A percentile compares a stretch with the other conserved stretches of the same genome.
These are phyloP conservation scores for Phasia obesa DNA, from an alignment of 2,888 invertebrate genomes.

Conservation along the genomic window DNA sequence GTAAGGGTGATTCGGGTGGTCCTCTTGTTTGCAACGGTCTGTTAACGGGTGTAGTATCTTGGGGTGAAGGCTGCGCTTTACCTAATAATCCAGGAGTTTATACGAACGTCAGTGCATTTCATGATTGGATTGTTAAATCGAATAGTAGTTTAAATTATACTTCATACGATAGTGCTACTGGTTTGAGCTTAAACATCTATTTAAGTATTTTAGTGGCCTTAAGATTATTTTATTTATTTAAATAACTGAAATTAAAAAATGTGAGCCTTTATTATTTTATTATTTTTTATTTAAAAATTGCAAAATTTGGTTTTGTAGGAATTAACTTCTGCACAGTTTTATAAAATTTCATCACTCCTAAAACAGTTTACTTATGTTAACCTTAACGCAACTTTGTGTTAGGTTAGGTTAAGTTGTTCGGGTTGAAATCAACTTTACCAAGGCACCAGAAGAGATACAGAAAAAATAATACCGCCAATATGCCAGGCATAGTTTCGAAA, in stretches of 20 bases:
- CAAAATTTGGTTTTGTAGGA: too few relatives aligned
- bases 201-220: conserved; percentile 7
- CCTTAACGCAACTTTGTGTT: too few relatives aligned
- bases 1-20: conserved; percentile 80
- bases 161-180: conserved; percentile 55
- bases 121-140: conserved; percentile 73
- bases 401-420: too few relatives aligned
- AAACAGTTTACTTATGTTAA: too few relatives aligned
- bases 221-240: conserved; percentile 30
- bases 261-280: too few relatives aligned
- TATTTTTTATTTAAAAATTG: neutral
- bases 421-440: too few relatives aligned
- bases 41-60: conserved; percentile 77
- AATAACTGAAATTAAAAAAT: neutral
- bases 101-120: conserved; percentile 76
- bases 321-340: too few relatives aligned
- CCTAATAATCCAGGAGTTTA: conserved; percentile 76
- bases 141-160: conserved; percentile 74
- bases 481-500: too few relatives aligned
- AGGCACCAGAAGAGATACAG: too few relatives aligned
- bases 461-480: too few relatives aligned
- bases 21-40: conserved; percentile 74
- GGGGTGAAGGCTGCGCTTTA: conserved; percentile 75
- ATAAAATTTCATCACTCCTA: too few relatives aligned
- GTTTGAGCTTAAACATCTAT: conserved; percentile 22